phyloP scores from a whole-genome alignment of 1,140 invertebrate species.

The Calliphora vicina region DNA sequence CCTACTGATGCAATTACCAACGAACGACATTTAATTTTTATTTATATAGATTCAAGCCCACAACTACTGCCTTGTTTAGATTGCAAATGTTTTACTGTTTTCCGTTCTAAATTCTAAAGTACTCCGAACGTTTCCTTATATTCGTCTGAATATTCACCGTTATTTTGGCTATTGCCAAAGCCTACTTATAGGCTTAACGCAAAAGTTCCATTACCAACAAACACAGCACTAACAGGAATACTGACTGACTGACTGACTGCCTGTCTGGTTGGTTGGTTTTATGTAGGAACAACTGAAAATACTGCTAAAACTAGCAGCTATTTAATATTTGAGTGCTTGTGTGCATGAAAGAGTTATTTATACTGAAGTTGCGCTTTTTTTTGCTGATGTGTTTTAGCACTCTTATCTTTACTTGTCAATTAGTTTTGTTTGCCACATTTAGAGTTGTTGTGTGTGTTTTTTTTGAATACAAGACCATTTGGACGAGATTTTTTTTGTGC shows the following conservation, averaged over 20 bases:
- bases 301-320: too few species aligned
- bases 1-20: too few species aligned
- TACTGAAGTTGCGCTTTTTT: neutral
- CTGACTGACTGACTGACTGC: too few species aligned
- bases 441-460: neutral
- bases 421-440: constrained; percentile 13
- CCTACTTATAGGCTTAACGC: neutral
- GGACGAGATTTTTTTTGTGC: neutral
- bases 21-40: too few species aligned
- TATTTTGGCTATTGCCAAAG: too few species aligned
- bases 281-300: neutral
- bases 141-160: too few species aligned
- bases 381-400: neutral
- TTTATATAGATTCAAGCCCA: too few species aligned
- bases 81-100: too few species aligned
- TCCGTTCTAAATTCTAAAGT: too few species aligned
- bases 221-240: neutral
- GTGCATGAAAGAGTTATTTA: neutral
- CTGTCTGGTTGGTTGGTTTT: neutral
- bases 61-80: too few species aligned
- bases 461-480: neutral
- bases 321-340: neutral
- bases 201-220: neutral
- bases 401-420: neutral
- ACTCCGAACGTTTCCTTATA: too few species aligned